Evolutionary conservation across 2,113 vertebrate species (phyloP).

Genomic region (Campylorhamphus procurvoides): DNA sequence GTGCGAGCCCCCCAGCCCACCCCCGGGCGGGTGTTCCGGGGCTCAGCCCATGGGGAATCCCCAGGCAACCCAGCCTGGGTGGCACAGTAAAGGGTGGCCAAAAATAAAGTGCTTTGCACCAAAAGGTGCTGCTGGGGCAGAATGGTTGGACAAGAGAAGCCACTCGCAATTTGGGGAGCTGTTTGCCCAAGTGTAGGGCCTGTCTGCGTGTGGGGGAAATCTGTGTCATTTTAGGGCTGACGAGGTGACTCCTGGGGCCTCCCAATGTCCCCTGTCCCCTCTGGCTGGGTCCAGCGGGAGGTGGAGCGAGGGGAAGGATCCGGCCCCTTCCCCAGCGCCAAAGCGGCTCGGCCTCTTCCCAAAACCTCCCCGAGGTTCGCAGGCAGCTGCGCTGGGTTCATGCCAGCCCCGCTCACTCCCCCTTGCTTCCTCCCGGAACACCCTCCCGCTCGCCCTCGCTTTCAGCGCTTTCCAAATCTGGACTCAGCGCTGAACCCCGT

Average conservation of each 20-base stretch:
- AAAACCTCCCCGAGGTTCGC: background rate
- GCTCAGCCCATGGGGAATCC: background rate
- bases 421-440: background rate
- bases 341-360: background rate
- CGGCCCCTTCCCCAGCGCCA: background rate
- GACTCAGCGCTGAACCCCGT: background rate
- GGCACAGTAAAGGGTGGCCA: background rate
- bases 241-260: background rate
- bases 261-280: background rate
- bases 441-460: accelerated
- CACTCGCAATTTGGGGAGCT: background rate
- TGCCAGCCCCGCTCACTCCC: background rate
- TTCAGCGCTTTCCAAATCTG: background rate
- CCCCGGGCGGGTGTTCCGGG: accelerated
- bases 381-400: background rate
- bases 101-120: background rate
- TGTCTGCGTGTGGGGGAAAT: accelerated
- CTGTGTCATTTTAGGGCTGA: background rate
- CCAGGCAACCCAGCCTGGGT: background rate
- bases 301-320: background rate
- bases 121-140: background rate
- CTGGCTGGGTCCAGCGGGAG: background rate
- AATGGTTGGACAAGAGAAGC: background rate
- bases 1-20: background rate
- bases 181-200: too few relatives aligned